Conservation (phyloP, 2,888 invertebrate genomes). For the Mesorhabditis spiculigera region DNA sequence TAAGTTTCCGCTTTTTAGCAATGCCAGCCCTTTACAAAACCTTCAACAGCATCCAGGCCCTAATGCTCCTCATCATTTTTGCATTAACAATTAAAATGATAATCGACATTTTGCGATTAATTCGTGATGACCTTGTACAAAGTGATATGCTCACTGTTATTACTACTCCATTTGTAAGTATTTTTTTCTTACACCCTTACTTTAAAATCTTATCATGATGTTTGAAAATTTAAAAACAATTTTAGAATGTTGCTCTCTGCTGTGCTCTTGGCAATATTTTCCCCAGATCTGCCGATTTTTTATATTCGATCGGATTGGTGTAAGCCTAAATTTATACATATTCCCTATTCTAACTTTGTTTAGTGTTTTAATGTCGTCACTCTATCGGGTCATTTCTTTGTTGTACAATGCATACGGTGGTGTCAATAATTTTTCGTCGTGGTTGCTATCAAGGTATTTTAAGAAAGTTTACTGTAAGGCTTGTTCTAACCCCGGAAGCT, state of each 20-base stretch:
- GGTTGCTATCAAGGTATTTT: not conserved
- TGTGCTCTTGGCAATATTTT: constrained; percentile 2
- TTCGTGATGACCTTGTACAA: not conserved
- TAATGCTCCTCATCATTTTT: not conserved
- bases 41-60: not conserved
- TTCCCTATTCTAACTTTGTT: no score
- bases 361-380: not conserved
- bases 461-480: no score
- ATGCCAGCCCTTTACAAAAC: constrained; percentile 4
- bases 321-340: not conserved
- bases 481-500: no score
- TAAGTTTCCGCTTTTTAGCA: not conserved
- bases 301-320: constrained; percentile 4
- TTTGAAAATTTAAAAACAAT: not conserved
- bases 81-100: not conserved
- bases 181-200: not conserved
- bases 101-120: not conserved
- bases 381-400: not conserved
- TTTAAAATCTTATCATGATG: not conserved
- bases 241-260: not conserved
- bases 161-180: not conserved
- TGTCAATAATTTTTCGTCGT: not conserved
- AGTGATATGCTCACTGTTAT: not conserved
- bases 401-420: not conserved
- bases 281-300: not conserved